Evolutionary conservation across 2,888 invertebrate species (phyloP).

Genomic region (Idaea dimidiata): DNA sequence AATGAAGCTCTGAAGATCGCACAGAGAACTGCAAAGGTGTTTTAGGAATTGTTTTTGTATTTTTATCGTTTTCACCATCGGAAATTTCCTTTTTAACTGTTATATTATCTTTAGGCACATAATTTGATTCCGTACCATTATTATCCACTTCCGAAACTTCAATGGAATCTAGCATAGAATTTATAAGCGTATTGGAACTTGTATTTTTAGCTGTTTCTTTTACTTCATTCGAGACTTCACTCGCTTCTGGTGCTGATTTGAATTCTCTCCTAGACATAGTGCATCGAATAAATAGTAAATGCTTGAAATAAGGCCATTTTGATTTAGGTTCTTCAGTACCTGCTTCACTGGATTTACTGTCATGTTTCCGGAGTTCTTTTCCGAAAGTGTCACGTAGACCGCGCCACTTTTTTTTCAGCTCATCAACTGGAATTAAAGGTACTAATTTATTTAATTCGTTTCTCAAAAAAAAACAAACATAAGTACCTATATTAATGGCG

Average conservation of each 20-base stretch:
- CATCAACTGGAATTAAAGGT: conserved; percentile 9
- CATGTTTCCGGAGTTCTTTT: conserved; percentile 6
- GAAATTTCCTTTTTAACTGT: background rate
- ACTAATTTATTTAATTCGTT: background rate
- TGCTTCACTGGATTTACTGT: background rate
- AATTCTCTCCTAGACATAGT: background rate
- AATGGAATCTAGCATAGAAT: no score
- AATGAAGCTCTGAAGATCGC: background rate
- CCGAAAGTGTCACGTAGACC: conserved; percentile 17
- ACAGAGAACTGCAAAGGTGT: background rate
- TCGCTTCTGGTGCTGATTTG: background rate
- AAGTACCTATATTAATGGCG: background rate
- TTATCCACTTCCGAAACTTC: no score
- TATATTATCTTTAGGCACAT: background rate
- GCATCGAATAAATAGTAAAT: conserved; percentile 5
- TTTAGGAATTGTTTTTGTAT: background rate
- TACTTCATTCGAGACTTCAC: conserved; percentile 5
- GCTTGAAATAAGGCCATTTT: conserved; percentile 10
- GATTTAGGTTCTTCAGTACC: conserved; percentile 2
- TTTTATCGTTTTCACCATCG: background rate
- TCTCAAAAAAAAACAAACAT: background rate
- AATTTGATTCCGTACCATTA: no score
- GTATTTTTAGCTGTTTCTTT: background rate
- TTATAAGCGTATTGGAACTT: background rate
- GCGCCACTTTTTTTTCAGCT: conserved; percentile 20